Conservation (phyloP, 2,113 vertebrate species). For the Poicephalus meyeri region DNA sequence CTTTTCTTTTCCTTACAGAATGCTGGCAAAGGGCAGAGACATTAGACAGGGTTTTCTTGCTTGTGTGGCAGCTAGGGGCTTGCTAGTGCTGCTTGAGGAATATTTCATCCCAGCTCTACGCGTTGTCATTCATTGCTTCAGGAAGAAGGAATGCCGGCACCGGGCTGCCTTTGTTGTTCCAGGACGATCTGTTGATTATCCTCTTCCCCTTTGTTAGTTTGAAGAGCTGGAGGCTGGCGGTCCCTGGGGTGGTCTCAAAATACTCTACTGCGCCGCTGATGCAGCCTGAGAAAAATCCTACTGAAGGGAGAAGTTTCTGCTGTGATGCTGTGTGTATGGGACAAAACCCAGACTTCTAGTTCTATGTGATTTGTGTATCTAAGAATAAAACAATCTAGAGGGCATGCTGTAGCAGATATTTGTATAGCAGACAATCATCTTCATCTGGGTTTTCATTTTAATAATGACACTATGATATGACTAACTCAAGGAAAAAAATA, state of each 20-base stretch:
- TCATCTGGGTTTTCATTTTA: neutral
- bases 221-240: neutral
- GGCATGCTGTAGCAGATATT: neutral
- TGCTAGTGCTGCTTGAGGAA: neutral
- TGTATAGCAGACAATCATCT: neutral
- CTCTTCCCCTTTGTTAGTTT: neutral
- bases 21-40: neutral
- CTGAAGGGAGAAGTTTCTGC: neutral
- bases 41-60: neutral
- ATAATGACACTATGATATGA: neutral
- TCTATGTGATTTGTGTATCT: neutral
- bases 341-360: neutral
- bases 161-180: neutral
- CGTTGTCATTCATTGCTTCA: neutral
- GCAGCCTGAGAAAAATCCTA: neutral
- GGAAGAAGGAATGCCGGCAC: neutral
- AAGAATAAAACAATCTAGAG: neutral
- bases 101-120: neutral
- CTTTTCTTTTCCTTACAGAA: neutral
- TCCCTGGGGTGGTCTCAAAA: neutral
- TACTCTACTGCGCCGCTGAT: neutral
- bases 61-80: neutral
- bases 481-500: neutral
- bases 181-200: neutral
- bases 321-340: neutral